Evolutionary conservation across 2,888 invertebrate genomes (phyloP), one percentile per base, ranked within the genome.

Genomic region (Lasioglossum lativentre): DNA sequence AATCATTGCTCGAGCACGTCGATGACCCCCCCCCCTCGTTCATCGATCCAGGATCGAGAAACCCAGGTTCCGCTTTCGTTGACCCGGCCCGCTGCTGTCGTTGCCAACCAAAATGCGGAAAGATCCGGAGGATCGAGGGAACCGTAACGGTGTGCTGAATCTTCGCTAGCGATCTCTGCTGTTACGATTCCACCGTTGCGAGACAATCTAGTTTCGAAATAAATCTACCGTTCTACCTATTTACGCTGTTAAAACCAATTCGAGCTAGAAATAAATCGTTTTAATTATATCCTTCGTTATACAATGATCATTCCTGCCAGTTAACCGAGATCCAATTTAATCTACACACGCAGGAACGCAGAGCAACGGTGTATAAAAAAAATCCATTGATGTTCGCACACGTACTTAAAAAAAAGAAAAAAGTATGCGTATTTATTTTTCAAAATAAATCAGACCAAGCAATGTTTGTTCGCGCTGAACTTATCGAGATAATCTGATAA

Each of bases 21-120:
- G 23, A 8, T 14, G n/a, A 34, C 71, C 52, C 27, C 42, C n/a
- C n/a, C n/a, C n/a, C n/a, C n/a, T n/a, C 47, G 23, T 27, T 70
- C 34, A n/a, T 8, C 56, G 80, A 80, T 78, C 42, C 19, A 45
- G 42, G 66, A 73, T 77, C 59, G 16, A 79, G 75, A 23, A 23
- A 38, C 38, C 45, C 3, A 30, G 66, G 63, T 72, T 66, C 72
- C 72, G 63, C 56, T 85, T 83, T 83, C 75, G 30, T 59, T 30
- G 23, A 59, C 45, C 42, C 45, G 14, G 2, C 19, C 19, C n/a
- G 16, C n/a, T n/a, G 56, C 3, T 40, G 19, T 10, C 40, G 38
- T 30, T 59, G n/a, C 27, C 40, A 40, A 45, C 45, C 74, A 27
- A 83, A 84, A 78, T 59, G 45, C n/a, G 45, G 40, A n/a, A 56